phyloP scores from a whole-genome alignment of 2,888 invertebrate species.

The Eulithis prunata region DNA sequence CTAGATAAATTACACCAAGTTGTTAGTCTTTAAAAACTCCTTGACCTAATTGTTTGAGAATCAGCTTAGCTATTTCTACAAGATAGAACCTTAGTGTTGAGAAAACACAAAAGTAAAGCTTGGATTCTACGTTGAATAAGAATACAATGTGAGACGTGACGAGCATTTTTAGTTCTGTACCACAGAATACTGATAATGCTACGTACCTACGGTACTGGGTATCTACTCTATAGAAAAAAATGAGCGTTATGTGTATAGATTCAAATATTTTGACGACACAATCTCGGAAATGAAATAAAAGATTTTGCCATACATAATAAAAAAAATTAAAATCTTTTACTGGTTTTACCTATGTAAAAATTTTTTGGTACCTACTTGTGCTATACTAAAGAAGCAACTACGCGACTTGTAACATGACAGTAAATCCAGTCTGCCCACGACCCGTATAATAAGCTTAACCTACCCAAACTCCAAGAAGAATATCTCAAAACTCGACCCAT shows the following conservation, averaged over 20 bases:
- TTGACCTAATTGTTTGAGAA: not conserved
- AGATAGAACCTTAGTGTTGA: not conserved
- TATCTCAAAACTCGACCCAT: conserved; percentile 26
- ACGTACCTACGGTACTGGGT: no score
- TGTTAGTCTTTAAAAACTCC: not conserved
- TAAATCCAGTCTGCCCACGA: conserved; percentile 10
- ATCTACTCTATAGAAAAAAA: no score
- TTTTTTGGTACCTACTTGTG: no score
- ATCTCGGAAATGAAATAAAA: no score
- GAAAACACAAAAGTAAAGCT: conserved; percentile 1
- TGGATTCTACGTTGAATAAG: conserved; percentile 19
- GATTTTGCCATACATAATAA: no score
- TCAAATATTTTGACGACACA: no score
- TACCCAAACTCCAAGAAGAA: conserved; percentile 9
- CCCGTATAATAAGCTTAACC: conserved; percentile 12
- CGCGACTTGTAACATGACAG: not conserved
- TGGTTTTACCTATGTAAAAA: no score
- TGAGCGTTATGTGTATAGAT: no score
- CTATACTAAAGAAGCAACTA: no score
- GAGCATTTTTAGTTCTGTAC: not conserved
- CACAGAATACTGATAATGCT: no score
- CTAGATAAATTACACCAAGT: not conserved
- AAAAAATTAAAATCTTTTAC: no score
- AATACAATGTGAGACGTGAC: conserved; percentile 9
- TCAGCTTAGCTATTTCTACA: conserved; percentile 5